Base-by-base conservation (phyloP, 2,888 invertebrate species). In the Nomada ruficornis region DNA sequence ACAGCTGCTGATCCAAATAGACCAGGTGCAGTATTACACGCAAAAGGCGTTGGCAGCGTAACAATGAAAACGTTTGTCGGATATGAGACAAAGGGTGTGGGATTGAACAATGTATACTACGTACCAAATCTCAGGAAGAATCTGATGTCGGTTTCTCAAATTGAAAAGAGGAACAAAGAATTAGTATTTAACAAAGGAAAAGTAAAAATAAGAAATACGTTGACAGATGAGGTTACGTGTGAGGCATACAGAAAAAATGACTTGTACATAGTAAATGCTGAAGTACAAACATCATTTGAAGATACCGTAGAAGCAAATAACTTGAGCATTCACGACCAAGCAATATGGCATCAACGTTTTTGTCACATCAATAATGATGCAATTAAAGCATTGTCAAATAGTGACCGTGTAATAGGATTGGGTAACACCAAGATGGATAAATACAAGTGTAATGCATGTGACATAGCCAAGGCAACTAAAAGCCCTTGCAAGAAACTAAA, bases 331-430 rank as follows among this genome's bases (percentile, higher is more conserved):
- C 11, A 42, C 23, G 20, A 18, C 4, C 15, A 47, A 13, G 54
- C 20, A 10, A 20, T 59, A n/a, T 78, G 78, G 78, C 73, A 78
- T 36, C 68, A 68, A 57, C 44, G 73, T 9, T 78, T 78, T 29
- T 78, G 78, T 23, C 73, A 78, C 9, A 44, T 62, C 0, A 73
- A 13, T 2, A 36, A 23, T 13, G 44, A 62, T 29, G 15, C n/a
- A 18, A 73, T 68, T 20, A 60, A 55, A n/a, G 63, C 15, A 55
- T 18, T 68, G 23, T 1, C 26, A 15, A 44, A 44, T 4, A 36
- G n/a, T 3, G 42, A 36, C 42, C 55, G n/a, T 26, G 68, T 67
- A 7, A 23, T 23, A 75, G 75, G 75, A 13, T 29, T 59, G 26
- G 42, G 23, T 20, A 60, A 60, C 47, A 42, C 54, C 4, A 75